phyloP scores from a whole-genome alignment of 2,888 invertebrate genomes.

The Cerastoderma edule region DNA sequence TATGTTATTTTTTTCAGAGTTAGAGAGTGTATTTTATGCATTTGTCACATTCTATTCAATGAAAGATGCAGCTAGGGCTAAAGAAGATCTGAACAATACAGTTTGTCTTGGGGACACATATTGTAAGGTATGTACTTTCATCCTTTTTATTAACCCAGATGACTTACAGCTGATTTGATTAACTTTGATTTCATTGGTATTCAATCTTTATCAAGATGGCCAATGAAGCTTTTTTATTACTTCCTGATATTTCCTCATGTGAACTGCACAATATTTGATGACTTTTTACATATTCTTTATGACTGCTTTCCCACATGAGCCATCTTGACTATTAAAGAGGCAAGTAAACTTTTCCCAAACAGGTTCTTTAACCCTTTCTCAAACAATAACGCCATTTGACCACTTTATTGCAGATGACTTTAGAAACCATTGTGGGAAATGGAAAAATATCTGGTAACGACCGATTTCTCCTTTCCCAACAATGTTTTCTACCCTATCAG shows the following conservation, averaged over 20 bases:
- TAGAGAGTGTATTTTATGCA: slow-evolving; percentile 62
- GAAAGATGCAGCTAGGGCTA: slow-evolving; percentile 60
- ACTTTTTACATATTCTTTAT: not conserved
- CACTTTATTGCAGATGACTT: too few relatives aligned
- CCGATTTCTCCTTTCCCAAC: too few relatives aligned
- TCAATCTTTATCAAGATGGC: not conserved
- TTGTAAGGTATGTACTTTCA: slow-evolving; percentile 67
- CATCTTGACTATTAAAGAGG: too few relatives aligned
- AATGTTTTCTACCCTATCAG: too few relatives aligned
- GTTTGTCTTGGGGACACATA: slow-evolving; percentile 57
- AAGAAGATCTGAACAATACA: slow-evolving; percentile 58
- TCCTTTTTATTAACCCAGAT: not conserved
- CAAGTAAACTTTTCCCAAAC: too few relatives aligned
- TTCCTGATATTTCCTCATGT: not conserved
- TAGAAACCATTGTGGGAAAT: too few relatives aligned
- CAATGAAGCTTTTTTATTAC: not conserved
- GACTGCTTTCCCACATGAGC: not conserved
- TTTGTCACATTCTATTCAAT: slow-evolving; percentile 75
- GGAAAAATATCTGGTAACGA: too few relatives aligned
- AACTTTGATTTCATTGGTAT: not conserved
- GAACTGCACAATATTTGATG: not conserved
- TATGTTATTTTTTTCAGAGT: not conserved
- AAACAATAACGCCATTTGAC: too few relatives aligned
- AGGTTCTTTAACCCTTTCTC: too few relatives aligned
- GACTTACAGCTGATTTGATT: not conserved